Base-by-base conservation (phyloP, 1,140 invertebrate genomes). In the Mycetomoellerius zeteki region DNA sequence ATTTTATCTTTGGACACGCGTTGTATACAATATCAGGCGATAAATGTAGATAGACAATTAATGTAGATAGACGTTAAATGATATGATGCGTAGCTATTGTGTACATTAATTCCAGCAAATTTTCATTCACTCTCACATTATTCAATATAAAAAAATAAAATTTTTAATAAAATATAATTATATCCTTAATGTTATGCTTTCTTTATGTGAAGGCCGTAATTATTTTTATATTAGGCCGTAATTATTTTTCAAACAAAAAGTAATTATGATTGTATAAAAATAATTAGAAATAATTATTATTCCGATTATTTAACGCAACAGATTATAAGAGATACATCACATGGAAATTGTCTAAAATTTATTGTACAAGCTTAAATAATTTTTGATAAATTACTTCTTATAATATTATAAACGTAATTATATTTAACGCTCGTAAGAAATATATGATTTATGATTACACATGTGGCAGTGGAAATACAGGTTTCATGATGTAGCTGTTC, bases 331-430 rank as follows among this genome's bases (percentile, higher is more conserved):
- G 10, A 24, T 4, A 12, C 19, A 60, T 7, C 43, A 64, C 37
- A 8, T 6, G 47, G 2, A 77, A 50, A 52, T 21, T 19, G 54
- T 33, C 5, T 33, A 67, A 80, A 52, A 80, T 54, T 47, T 65
- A 30, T 78, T 80, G n/a, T 24, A 77, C 1, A 64, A 77, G 37
- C 10, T 60, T 27, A 65, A n/a, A 37, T 67, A 54, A 80, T 80
- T 24, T 73, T n/a, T 73, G 10, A 54, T 10, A 72, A 72, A 27
- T 72, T 72, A 72, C 3, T 72, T 56, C 10, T 19, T 73, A 7
- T 37, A 16, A 58, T 76, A 60, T 27, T 30, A 47, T 43, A 43
- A 62, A 62, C 4, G 50, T 14, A 47, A n/a, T 37, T 37, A 21
- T 27, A 43, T 69, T 56, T 24, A 56, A 71, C 10, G 16, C 19